A percentile compares a stretch with the other conserved stretches of the same genome.
Evolutionary conservation across 1,140 invertebrate species (phyloP).

Genomic region (Drosophila sproati): DNA sequence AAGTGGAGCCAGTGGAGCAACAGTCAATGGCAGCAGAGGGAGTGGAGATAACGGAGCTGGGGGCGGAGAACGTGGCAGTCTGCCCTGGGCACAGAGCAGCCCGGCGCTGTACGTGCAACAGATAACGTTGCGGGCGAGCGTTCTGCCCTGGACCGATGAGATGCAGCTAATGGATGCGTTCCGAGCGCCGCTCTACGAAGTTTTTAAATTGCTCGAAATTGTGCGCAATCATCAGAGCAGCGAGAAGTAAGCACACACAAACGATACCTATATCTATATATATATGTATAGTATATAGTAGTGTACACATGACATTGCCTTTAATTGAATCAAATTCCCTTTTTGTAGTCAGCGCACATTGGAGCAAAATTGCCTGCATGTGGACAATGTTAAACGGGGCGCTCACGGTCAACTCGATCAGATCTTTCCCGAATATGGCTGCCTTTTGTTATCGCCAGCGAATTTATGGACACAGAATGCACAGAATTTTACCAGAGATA

Average conservation of each 20-base stretch:
- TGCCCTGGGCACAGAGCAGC: slow-evolving; percentile 86
- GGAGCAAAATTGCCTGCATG: slow-evolving; percentile 93
- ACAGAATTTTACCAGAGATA: slow-evolving; percentile 90
- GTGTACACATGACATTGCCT: slow-evolving; percentile 41
- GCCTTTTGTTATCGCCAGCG: slow-evolving; percentile 96
- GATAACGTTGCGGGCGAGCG: slow-evolving; percentile 88
- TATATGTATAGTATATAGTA: slow-evolving; percentile 7
- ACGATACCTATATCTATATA: slow-evolving; percentile 18
- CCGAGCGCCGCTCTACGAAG: slow-evolving; percentile 93
- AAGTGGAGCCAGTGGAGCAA: slow-evolving; percentile 23
- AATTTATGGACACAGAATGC: slow-evolving; percentile 96
- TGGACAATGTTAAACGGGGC: slow-evolving; percentile 91
- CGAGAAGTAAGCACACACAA: slow-evolving; percentile 87
- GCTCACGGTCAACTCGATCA: slow-evolving; percentile 85
- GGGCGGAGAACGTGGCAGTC: slow-evolving; percentile 71
- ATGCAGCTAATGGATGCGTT: slow-evolving; percentile 94
- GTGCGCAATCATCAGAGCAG: slow-evolving; percentile 93
- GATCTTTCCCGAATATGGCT: slow-evolving; percentile 95
- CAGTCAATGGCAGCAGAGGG: slow-evolving; percentile 51
- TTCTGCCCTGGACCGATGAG: slow-evolving; percentile 93
- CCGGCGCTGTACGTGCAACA: slow-evolving; percentile 93
- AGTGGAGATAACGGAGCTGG: slow-evolving; percentile 51
- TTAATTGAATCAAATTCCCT: slow-evolving; percentile 59
- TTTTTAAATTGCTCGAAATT: slow-evolving; percentile 93
- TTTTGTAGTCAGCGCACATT: slow-evolving; percentile 88